Percentiles rank a stretch among this genome's conserved stretches.
These are phyloP conservation scores for Tautogolabrus adspersus DNA, from an alignment of 2,113 vertebrate genomes.

Conservation along the genomic window DNA sequence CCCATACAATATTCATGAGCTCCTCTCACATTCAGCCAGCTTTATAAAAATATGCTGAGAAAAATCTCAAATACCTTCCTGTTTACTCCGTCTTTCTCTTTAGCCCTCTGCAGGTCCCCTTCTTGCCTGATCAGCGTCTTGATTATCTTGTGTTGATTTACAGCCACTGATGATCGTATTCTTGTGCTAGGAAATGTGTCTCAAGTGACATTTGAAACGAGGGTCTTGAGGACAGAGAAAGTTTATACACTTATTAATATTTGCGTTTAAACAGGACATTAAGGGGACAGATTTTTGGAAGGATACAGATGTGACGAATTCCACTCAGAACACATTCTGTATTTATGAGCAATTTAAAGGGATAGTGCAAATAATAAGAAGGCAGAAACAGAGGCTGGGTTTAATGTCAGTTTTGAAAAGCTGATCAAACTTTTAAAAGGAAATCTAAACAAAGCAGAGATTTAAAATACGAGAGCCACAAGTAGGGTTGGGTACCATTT, in stretches of 20 bases:
- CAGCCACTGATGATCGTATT: not conserved
- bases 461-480: too few species aligned
- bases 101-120: not conserved
- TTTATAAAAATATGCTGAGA: slow-evolving; percentile 60
- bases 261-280: too few species aligned
- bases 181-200: not conserved
- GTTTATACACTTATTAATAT: too few species aligned
- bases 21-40: slow-evolving; percentile 46
- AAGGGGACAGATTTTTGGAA: too few species aligned
- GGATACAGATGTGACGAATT: too few species aligned
- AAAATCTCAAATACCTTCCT: slow-evolving; percentile 31
- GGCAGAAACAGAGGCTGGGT: not conserved
- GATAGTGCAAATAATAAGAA: too few species aligned
- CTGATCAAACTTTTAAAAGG: too few species aligned
- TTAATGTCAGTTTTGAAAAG: not conserved
- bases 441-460: too few species aligned
- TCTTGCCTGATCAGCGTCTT: slow-evolving; percentile 20
- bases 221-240: too few species aligned
- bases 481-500: too few species aligned
- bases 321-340: not conserved
- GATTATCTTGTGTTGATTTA: slow-evolving; percentile 1
- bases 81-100: not conserved
- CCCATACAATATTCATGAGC: slow-evolving; percentile 76
- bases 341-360: not conserved
- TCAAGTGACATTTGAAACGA: not conserved